Evolutionary conservation across 1,140 invertebrate species (phyloP), one percentile per base, ranked within the genome.

Genomic region (Drosophila dunni): DNA sequence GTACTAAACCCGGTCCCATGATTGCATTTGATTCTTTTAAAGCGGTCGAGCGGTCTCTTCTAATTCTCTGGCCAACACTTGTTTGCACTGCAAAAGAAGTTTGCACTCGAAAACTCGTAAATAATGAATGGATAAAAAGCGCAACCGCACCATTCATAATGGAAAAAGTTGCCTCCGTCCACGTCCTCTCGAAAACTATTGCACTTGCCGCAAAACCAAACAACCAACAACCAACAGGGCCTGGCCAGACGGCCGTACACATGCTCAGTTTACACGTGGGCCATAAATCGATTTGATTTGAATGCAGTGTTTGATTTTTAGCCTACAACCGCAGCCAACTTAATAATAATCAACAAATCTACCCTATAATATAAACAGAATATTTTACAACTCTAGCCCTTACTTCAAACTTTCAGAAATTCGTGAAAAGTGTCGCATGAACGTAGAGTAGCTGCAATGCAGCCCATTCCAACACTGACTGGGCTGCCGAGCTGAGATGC

Each of bases 111-210:
- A 88, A 88, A 88, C 84, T 88, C 84, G 85, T 88, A 88, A 88
- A 88, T 88, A 88, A 88, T 88, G 84, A 81, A 88, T 86, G 80
- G 61, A 61, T 71, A 80, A 88, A 89, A 89, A 89, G 85, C 81
- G 84, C 85, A 89, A 84, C 85, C 84, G 85, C 85, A 90, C 85
- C 85, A 90, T 89, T 88, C 85, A 89, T 89, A 89, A 89, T 89
- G 84, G 84, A 89, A 89, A 89, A 89, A 89, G 84, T 89, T 89
- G 78, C 68, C 61, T 63, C 46, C 73, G 63, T 60, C 82, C 84
- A 88, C 84, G 63, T 60, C 82, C 84, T 89, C 84, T 88, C 77
- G 74, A 88, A 82, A 88, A 71, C 78, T 89, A 88, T 81, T 89
- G 84, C 84, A 83, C 79, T 84, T 80, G 77, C 80, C 66, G 66